Evolutionary conservation across 2,113 vertebrate species (phyloP).

Genomic region (Sapayoa aenigma): DNA sequence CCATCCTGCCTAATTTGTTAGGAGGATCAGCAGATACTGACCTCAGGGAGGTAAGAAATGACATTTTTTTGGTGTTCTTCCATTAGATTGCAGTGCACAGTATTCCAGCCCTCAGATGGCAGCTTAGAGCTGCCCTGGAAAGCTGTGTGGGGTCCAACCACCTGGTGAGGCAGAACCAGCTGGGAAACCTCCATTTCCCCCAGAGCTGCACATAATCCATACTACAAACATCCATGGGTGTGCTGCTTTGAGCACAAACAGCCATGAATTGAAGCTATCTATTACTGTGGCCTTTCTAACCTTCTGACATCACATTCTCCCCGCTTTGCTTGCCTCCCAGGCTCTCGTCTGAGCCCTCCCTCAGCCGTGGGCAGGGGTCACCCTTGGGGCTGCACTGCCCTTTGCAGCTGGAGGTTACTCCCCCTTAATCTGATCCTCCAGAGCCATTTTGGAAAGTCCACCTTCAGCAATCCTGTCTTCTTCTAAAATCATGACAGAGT

Average conservation of each 20-base stretch:
- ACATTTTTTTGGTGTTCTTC: background rate
- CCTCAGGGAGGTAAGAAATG: background rate
- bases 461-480: background rate
- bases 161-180: background rate
- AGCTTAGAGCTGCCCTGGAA: background rate
- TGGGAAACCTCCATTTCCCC: background rate
- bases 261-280: background rate
- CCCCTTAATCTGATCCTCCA: background rate
- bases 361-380: background rate
- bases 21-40: background rate
- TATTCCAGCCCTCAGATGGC: background rate
- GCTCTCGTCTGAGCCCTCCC: background rate
- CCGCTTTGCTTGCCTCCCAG: background rate
- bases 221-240: background rate
- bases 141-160: background rate
- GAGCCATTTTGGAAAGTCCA: background rate
- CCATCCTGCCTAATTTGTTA: background rate
- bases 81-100: background rate
- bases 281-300: background rate
- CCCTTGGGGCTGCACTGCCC: background rate
- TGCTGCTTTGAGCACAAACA: background rate
- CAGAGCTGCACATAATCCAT: background rate
- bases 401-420: background rate
- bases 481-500: background rate
- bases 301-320: background rate